phyloP scores from a whole-genome alignment of 2,797 vertebrate genomes.

The Chelon labrosus region DNA sequence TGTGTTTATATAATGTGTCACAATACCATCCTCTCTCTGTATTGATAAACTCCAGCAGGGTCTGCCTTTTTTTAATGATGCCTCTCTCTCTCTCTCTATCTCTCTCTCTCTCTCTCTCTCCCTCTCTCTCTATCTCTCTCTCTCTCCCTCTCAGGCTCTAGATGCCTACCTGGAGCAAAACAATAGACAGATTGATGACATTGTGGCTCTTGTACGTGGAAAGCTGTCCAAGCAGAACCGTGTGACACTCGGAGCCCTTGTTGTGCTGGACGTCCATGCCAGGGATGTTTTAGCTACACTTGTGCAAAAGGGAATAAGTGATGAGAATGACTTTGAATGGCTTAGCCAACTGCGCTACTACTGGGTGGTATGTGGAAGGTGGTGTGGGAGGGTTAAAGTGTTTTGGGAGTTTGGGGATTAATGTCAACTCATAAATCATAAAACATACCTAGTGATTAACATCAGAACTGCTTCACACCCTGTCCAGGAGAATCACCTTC shows the following conservation, averaged over 20 bases:
- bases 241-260: conserved; percentile 90
- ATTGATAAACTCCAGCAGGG: conserved; percentile 4
- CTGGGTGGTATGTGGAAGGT: conserved; percentile 85
- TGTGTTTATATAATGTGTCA: conserved; percentile 12
- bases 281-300: conserved; percentile 88
- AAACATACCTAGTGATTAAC: not conserved
- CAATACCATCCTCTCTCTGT: conserved; percentile 9
- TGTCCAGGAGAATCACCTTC: conserved; percentile 87
- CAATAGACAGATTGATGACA: conserved; percentile 92
- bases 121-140: not conserved
- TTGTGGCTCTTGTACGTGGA: conserved; percentile 89
- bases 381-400: too few relatives aligned
- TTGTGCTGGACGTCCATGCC: conserved; percentile 90
- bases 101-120: too few relatives aligned
- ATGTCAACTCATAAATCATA: not conserved
- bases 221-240: conserved; percentile 92
- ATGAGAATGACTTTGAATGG: conserved; percentile 93
- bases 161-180: conserved; percentile 86
- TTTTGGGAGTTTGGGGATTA: not conserved
- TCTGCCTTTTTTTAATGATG: conserved; percentile 19
- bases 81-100: not conserved
- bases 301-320: conserved; percentile 87
- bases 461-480: not conserved
- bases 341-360: conserved; percentile 93
- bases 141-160: conserved; percentile 79